phyloP scores from a whole-genome alignment of 2,888 invertebrate species.

The Drosophila atripex region DNA sequence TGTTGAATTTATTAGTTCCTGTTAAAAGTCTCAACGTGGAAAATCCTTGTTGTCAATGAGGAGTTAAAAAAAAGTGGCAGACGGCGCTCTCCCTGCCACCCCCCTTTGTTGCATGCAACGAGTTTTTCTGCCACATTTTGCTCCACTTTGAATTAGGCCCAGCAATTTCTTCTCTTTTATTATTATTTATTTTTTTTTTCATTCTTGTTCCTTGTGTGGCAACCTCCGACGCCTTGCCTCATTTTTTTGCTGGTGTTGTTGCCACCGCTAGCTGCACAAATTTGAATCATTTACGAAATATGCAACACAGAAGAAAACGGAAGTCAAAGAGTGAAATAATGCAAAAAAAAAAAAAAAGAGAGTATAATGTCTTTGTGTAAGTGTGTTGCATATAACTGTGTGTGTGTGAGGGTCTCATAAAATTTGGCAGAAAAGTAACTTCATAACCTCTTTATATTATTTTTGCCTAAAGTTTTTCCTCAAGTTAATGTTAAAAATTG shows the following conservation, averaged over 20 bases:
- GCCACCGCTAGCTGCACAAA: constrained; percentile 40
- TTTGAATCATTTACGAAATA: constrained; percentile 71
- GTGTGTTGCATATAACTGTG: constrained; percentile 7
- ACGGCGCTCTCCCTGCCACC: not conserved
- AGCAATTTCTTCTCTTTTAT: constrained; percentile 32
- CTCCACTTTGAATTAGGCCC: constrained; percentile 54
- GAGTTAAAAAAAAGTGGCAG: constrained; percentile 2
- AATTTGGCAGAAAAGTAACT: too few species aligned
- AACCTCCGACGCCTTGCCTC: constrained; percentile 9
- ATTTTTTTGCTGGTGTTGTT: not conserved
- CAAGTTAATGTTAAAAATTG: too few species aligned
- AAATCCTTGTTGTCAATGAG: constrained; percentile 1
- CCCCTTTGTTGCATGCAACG: constrained; percentile 22
- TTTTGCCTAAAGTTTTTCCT: too few species aligned
- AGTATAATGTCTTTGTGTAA: constrained; percentile 16
- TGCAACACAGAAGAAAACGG: constrained; percentile 57
- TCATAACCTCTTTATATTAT: too few species aligned
- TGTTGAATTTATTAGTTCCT: constrained; percentile 3
- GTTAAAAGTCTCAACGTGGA: not conserved
- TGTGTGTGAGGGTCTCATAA: not conserved
- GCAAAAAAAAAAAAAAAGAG: constrained; percentile 53
- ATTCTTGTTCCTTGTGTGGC: constrained; percentile 8
- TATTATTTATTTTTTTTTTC: not conserved
- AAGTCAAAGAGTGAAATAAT: constrained; percentile 68
- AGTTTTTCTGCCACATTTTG: constrained; percentile 33